Base-by-base conservation (phyloP, 37 sponge, comb jelly and placozoan genomes). In the Agelas oroides region DNA sequence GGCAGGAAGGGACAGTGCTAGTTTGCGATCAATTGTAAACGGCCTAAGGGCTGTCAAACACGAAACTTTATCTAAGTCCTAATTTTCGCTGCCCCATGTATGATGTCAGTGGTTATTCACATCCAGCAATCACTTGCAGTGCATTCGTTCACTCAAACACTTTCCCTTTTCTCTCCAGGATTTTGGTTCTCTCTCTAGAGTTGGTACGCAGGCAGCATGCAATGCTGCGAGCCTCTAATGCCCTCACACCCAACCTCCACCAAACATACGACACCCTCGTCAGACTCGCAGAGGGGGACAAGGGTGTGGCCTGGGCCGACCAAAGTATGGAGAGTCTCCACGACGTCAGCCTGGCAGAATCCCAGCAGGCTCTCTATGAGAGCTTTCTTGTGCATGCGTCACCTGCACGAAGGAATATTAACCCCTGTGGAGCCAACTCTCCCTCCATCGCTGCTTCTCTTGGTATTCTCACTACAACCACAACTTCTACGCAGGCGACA, bases 261-360 rank as follows among this genome's bases (percentile, higher is more conserved):
- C 80, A 84, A 5, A 36, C 25, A 40, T 88, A 75, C 65, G 37
- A 66, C 21, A 32, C 40, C n/a, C 71, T 92, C 18, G n/a, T 85
- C 23, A 31, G 80, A 36, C 60, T 75, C 32, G 82, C 77, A 17
- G 79, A 84, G 52, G 84, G 93, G 21, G 93, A 92, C n/a, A 92
- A 85, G 82, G 93, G 77, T 6, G 93, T 92, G 46, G 81, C 77
- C 53, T 92, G 93, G 93, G 89, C 89, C 3, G 89, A 92, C 59
- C 74, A 85, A 71, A 92, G 70, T n/a, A 5, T 30, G 55, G 76
- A 73, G 16, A 36, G 67, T 15, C 80, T 73, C 39, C 32, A 17
- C 1, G 64, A 87, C 46, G 68, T 84, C 60, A 77, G 60, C 41
- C 61, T 87, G 5, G 53, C 88, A 17, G 17, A 23, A 21, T 31